These are phyloP conservation scores for Carcinoscorpius rotundicauda DNA, from an alignment of 1,140 invertebrate genomes.

Conservation along the genomic window DNA sequence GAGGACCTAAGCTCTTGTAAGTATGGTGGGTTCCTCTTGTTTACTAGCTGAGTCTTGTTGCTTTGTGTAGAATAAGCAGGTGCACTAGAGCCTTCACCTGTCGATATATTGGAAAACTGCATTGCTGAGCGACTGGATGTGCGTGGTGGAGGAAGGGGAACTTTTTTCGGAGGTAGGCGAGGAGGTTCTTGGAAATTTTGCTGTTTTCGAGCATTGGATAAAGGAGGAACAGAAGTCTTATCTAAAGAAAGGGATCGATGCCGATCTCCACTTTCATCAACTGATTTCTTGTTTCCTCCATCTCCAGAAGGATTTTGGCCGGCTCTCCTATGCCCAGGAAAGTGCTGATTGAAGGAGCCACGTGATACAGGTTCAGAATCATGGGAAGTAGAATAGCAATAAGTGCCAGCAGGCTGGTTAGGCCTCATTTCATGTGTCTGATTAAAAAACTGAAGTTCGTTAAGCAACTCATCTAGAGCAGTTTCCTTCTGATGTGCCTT, in stretches of 20 bases:
- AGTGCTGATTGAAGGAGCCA: not conserved
- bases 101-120: slow-evolving; percentile 56
- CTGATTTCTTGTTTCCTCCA: slow-evolving; percentile 15
- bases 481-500: slow-evolving; percentile 57
- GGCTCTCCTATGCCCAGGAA: not conserved
- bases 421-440: slow-evolving; percentile 3
- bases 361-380: not conserved
- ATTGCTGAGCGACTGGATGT: slow-evolving; percentile 65
- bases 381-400: not conserved
- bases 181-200: not conserved
- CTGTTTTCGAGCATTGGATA: not conserved
- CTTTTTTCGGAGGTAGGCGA: slow-evolving; percentile 43
- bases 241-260: too few relatives aligned
- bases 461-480: slow-evolving; percentile 88
- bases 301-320: slow-evolving; percentile 44
- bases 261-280: too few relatives aligned
- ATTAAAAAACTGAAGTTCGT: slow-evolving; percentile 67
- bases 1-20: too few relatives aligned
- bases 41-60: slow-evolving; percentile 16
- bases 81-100: slow-evolving; percentile 34
- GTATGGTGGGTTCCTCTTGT: not conserved
- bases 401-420: not conserved
- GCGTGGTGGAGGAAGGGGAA: slow-evolving; percentile 72
- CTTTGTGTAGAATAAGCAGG: slow-evolving; percentile 14
- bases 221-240: not conserved